Base-by-base conservation (phyloP, 2,797 vertebrate species). In the Miichthys miiuy region DNA sequence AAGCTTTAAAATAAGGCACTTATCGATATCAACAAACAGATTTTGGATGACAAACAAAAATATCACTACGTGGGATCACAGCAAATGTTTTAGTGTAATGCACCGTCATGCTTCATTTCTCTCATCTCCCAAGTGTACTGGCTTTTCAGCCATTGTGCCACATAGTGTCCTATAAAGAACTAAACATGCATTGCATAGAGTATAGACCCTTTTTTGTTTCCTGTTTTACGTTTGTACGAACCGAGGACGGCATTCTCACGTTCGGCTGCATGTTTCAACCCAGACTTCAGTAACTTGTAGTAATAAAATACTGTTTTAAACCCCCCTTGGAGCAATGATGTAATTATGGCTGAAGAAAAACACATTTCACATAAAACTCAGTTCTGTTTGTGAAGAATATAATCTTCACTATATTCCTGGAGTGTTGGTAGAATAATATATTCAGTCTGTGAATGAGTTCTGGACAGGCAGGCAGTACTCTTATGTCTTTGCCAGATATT, bases 1-100 rank as follows among this genome's bases (percentile, higher is more conserved):
- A 70, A 76, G 72, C 47, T 89, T 84, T 67, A 87, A 82, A 85
- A 92, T 94, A 94, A 94, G 92, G 93, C 92, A 94, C 94, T 93
- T 94, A 72, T 79, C 75, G 74, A 79, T 56, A 85, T 82, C 38
- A 60, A 81, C 42, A 87, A 68, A 89, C 78, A 75, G 68, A 88
- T 56, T 88, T 77, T 74, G 69, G 70, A 76, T 85, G 78, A 86
- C 57, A 63, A 47, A 46, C 21, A 72, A 21, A 80, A 88, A 68
- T 60, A 63, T 68, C 23, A 82, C 57, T 68, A 42, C 66, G 65
- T 76, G 66, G 84, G 64, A 80, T 89, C 80, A 89, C 86, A 88
- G 85, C 88, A 89, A 90, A 85, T 12, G 3, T 75, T 75, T 87
- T 91, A 91, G 87, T 90, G 87, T 91, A 80, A 87, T 30, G 50